Conservation (phyloP, 64 coral and sea anemone species). For the Catalaphyllia jardinei region DNA sequence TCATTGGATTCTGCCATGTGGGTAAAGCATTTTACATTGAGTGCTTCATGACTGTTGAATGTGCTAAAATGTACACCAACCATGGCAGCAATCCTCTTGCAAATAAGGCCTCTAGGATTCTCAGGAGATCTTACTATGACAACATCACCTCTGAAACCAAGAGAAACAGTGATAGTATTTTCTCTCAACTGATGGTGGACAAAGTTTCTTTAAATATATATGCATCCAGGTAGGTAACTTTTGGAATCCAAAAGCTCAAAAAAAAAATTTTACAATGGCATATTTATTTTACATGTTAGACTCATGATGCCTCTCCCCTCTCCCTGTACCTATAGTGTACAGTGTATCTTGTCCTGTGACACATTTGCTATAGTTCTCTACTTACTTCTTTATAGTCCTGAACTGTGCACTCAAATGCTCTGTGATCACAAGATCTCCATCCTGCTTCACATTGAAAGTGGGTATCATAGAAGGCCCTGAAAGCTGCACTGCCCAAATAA, state of each 20-base stretch:
- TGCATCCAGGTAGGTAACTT: too few species aligned
- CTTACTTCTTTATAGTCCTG: constrained; percentile 62
- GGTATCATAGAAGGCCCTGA: constrained; percentile 85
- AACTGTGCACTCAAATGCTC: constrained; percentile 71
- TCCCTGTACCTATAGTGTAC: too few species aligned
- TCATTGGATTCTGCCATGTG: too few species aligned
- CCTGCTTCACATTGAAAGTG: constrained; percentile 65
- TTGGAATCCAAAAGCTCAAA: too few species aligned
- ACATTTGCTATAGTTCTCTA: neutral
- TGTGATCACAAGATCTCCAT: constrained; percentile 73
- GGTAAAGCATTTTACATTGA: too few species aligned
- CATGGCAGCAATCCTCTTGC: constrained; percentile 80
- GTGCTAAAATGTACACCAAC: constrained; percentile 26
- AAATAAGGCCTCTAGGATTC: constrained; percentile 63
- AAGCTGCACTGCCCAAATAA: constrained; percentile 45
- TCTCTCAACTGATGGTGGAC: too few species aligned
- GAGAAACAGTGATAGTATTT: neutral
- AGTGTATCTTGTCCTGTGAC: too few species aligned
- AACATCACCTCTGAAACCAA: constrained; percentile 70
- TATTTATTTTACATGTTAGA: too few species aligned
- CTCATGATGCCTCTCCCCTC: too few species aligned
- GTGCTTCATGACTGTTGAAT: too few species aligned
- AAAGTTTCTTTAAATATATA: too few species aligned
- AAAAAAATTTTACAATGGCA: neutral
- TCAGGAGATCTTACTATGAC: constrained; percentile 80